Evolutionary conservation across 2,797 vertebrate genomes (phyloP), one percentile per base, ranked within the genome.

Genomic region (Aeoliscus strigatus): DNA sequence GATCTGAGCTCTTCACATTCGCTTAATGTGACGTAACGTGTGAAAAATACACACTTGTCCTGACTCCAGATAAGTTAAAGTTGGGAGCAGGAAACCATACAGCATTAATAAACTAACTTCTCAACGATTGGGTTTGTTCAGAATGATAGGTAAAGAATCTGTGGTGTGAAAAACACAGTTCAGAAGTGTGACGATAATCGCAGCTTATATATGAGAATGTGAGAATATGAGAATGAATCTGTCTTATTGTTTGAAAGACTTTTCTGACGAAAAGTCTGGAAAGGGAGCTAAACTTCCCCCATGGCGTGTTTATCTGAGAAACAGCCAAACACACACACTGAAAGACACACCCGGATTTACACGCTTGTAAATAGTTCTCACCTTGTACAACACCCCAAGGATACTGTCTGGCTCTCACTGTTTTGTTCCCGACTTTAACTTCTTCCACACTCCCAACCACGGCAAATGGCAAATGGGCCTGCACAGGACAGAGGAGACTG

Each of bases 351-450:
- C 1, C 8, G 1, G n/a, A 28, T 10, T 15, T 35, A 33, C 8
- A 56, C 32, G 46, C 29, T 32, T 46, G 8, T 24, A 9, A 39
- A 14, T 8, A 9, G 13, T 47, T 77, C 91, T 90, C 83, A 99
- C 96, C 95, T 93, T 98, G 96, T 57, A 99, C 96, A 11, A 98
- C 90, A 17, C 96, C 96, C 96, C 96, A 99, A 0, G 96, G 96
- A 75, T 99, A 99, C 85, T 99, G 96, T 50, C 96, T 91, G 43
- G 96, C 96, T 76, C 94, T 83, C 69, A 98, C 95, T 23, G 92
- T 89, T 80, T 99, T 99, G 85, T 98, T 99, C 8, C 96, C 96
- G 39, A 99, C 96, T 61, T 99, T 99, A 55, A 97, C 92, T 79
- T 98, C 96, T 70, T 99, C 96, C 1, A 93, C 91, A 76, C 96